Evolutionary conservation across 2,888 invertebrate species (phyloP).

Genomic region (Belgica antarctica): DNA sequence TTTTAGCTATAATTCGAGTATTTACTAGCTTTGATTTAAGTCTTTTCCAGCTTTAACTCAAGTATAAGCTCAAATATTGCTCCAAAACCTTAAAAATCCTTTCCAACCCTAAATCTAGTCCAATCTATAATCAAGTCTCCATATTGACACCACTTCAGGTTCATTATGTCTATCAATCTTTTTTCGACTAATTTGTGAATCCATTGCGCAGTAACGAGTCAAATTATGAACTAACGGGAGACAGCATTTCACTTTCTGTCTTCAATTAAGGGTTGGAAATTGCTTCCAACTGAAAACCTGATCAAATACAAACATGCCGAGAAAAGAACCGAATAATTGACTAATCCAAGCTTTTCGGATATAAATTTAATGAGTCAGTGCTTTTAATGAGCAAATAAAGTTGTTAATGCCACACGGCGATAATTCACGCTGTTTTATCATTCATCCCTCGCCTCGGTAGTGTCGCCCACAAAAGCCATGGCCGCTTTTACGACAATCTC

Average conservation of each 20-base stretch:
- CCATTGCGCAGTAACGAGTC: no score
- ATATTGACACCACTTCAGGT: no score
- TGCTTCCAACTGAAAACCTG: neutral
- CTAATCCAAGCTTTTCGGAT: neutral
- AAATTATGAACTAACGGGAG: neutral
- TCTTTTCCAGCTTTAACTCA: no score
- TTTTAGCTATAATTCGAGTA: no score
- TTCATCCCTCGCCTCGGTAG: neutral
- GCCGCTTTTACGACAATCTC: neutral
- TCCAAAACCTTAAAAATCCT: no score
- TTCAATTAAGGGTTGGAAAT: no score
- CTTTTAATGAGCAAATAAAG: slow-evolving; percentile 27
- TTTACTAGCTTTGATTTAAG: no score
- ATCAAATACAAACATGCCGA: slow-evolving; percentile 4
- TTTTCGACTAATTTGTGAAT: no score
- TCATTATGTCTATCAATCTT: no score
- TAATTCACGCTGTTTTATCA: slow-evolving; percentile 7
- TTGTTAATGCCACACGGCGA: slow-evolving; percentile 18
- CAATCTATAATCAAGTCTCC: no score
- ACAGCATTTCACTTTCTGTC: neutral
- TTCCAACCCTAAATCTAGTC: no score
- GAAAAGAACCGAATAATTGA: neutral
- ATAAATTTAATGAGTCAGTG: slow-evolving; percentile 33
- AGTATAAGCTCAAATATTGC: no score
- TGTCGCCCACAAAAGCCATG: neutral